Base-by-base conservation (phyloP, 2,888 invertebrate genomes). In the Apeira syringaria region DNA sequence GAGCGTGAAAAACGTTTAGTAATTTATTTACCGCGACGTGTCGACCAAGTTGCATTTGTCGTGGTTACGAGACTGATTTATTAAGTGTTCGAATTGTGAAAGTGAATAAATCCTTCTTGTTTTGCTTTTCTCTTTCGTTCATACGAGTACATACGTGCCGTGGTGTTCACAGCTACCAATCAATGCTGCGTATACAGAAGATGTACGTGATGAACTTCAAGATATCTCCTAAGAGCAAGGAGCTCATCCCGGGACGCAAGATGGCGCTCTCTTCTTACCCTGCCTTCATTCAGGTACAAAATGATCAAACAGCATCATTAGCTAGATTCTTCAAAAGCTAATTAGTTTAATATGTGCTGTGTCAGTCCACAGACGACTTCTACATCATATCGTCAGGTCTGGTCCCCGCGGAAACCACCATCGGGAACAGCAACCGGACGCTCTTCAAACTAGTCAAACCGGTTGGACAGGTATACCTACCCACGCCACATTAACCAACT, bases 161-260 rank as follows among this genome's bases (percentile, higher is more conserved):
- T n/a, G n/a, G n/a, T n/a, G n/a, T n/a, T n/a, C n/a, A 4, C 22
- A 90, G 91, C 24, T 94, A 92, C 69, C 89, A 91, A 54, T 88
- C 91, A 1, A 94, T 94, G 94, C 77, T 94, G 42, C 85, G 94
- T 1, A 71, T 94, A n/a, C 89, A 93, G 56, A 94, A 94, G 79
- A 90, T 91, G 74, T 94, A 94, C 69, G 91, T 91, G 47, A 80
- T 95, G 42, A 81, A 87, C 29, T 91, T 80, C 68, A 81, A 68
- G 29, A 11, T 65, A 28, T 45, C 68, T 0, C 68, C 80, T 1
- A 39, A 43, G 30, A 56, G 57, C 37, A 50, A 64, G 32, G 29
- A 64, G 27, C 51, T 59, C 9, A 90, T 93, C 17, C 91, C 92
- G 1, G 93, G 93, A 0, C 74, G 83, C 50, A 88, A 86, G 50